Evolutionary conservation across 2,888 invertebrate genomes (phyloP).

Genomic region (Brachyopa scutellaris): DNA sequence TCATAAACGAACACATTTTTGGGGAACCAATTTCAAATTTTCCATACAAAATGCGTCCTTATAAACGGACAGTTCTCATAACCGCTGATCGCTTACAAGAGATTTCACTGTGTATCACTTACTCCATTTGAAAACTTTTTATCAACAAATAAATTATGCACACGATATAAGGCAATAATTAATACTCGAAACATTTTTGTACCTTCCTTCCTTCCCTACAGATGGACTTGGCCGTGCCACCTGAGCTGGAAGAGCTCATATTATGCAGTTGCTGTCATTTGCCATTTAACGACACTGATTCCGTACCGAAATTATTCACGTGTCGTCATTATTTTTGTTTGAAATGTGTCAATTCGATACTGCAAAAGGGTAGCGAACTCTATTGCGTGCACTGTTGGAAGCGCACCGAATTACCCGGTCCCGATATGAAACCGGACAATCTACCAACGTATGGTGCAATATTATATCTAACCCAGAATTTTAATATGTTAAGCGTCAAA

Average conservation of each 20-base stretch:
- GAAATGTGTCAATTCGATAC: conserved; percentile 87
- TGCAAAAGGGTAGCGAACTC: conserved; percentile 87
- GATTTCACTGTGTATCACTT: too few species aligned
- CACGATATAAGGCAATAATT: too few species aligned
- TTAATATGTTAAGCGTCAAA: conserved; percentile 83
- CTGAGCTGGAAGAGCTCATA: conserved; percentile 89
- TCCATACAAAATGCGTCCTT: too few species aligned
- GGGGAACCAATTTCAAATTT: too few species aligned
- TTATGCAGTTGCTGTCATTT: conserved; percentile 89
- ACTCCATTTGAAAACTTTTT: too few species aligned
- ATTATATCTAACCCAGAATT: conserved; percentile 86
- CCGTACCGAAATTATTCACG: conserved; percentile 87
- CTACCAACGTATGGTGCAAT: conserved; percentile 87
- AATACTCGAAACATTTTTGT: too few species aligned
- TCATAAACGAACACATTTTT: too few species aligned
- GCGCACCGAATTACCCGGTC: conserved; percentile 85
- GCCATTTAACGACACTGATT: conserved; percentile 88
- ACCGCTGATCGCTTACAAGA: too few species aligned
- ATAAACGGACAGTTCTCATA: too few species aligned
- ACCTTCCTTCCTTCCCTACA: conserved; percentile 69
- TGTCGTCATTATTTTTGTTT: conserved; percentile 91
- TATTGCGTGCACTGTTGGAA: conserved; percentile 90
- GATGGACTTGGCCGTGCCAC: conserved; percentile 85
- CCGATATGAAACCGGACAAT: conserved; percentile 86
- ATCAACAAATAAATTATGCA: too few species aligned